Percentiles rank a stretch among this genome's conserved stretches.
Conservation (phyloP, 92 coral and sea anemone species). For the Epizoanthus ramosus region DNA sequence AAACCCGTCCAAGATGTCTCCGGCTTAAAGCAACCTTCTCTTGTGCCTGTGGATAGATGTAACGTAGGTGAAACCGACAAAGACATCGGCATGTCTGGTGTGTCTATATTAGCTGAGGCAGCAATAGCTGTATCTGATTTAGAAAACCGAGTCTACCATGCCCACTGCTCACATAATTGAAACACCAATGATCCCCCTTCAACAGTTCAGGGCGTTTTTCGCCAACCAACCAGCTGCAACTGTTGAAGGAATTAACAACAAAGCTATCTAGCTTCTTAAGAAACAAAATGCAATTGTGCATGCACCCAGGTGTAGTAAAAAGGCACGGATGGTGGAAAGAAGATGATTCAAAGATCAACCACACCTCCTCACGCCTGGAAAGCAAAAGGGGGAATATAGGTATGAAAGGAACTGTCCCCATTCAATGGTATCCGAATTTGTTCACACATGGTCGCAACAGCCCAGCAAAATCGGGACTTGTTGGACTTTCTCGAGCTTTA, state of each 20-base stretch:
- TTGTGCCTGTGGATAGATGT: conserved; percentile 4
- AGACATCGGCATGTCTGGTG: background rate
- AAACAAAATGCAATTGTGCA: conserved; percentile 27
- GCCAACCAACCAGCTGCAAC: conserved; percentile 27
- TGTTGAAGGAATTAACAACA: conserved; percentile 29
- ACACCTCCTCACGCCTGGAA: conserved; percentile 48
- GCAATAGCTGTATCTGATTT: conserved; percentile 20
- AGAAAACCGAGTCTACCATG: background rate
- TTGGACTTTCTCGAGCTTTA: background rate
- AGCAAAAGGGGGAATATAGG: conserved; percentile 35
- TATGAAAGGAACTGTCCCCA: conserved; percentile 44
- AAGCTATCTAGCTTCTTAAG: conserved; percentile 22
- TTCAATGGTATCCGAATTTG: conserved; percentile 38
- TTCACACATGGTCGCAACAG: conserved; percentile 40
- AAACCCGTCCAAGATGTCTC: conserved; percentile 6
- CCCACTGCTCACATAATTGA: background rate
- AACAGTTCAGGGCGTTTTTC: conserved; percentile 16
- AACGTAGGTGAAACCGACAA: conserved; percentile 8
- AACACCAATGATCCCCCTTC: conserved; percentile 27
- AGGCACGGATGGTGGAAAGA: conserved; percentile 30
- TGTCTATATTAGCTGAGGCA: conserved; percentile 31
- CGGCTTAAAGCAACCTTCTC: background rate
- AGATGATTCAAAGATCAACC: conserved; percentile 22
- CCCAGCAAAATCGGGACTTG: conserved; percentile 39
- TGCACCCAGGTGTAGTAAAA: conserved; percentile 17